Evolutionary conservation across 2,113 vertebrate species (phyloP).

Genomic region (Sinocyclocheilus anshuiensis): DNA sequence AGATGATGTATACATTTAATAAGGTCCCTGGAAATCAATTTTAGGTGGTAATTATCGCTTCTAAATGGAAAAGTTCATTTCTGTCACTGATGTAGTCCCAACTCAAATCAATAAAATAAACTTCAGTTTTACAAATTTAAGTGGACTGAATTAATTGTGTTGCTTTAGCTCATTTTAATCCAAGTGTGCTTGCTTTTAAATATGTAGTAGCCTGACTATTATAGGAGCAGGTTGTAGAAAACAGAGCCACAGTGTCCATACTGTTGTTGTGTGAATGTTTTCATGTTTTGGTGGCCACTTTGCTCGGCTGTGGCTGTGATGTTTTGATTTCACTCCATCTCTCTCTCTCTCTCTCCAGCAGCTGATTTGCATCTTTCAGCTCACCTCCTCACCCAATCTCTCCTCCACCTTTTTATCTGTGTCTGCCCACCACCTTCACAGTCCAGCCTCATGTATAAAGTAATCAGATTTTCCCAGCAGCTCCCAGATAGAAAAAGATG

Average conservation of each 20-base stretch:
- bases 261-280: slow-evolving; percentile 10
- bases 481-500: slow-evolving; percentile 63
- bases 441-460: slow-evolving; percentile 81
- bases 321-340: slow-evolving; percentile 64
- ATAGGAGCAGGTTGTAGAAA: neutral
- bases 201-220: neutral
- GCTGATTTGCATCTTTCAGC: slow-evolving; percentile 70
- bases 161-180: neutral
- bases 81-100: neutral
- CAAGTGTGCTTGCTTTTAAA: neutral
- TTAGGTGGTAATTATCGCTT: neutral
- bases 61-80: neutral
- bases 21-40: neutral
- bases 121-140: neutral
- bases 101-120: neutral
- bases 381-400: slow-evolving; percentile 72
- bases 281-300: slow-evolving; percentile 62
- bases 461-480: slow-evolving; percentile 92
- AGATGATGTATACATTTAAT: neutral
- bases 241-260: neutral
- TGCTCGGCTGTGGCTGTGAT: slow-evolving; percentile 61
- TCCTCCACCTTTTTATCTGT: slow-evolving; percentile 68
- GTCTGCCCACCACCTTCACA: slow-evolving; percentile 63
- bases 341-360: slow-evolving; percentile 60
- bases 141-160: neutral